Evolutionary conservation across 2,888 invertebrate genomes (phyloP), one percentile per base, ranked within the genome.

Genomic region (Embidobia sp.): DNA sequence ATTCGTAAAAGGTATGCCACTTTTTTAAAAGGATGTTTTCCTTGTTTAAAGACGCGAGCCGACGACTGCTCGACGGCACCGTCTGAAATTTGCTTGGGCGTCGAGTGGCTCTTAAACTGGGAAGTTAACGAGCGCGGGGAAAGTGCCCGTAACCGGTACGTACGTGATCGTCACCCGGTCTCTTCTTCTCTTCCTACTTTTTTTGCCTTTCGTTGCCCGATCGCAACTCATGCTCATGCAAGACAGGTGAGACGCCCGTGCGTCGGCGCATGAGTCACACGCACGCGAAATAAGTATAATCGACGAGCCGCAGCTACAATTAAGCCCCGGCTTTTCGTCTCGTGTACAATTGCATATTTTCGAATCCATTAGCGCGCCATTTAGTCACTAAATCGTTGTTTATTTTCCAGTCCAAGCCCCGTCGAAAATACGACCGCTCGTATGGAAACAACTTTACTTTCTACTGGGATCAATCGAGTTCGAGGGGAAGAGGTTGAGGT

Each of bases 51-150:
- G 11, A 27, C n/a, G n/a, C n/a, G n/a, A n/a, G n/a, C n/a, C n/a
- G n/a, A n/a, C n/a, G n/a, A n/a, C n/a, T n/a, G n/a, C n/a, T n/a
- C n/a, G n/a, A n/a, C 18, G 22, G 18, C 18, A 35, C 40, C 63
- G 46, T 18, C 66, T 70, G 33, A 63, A 77, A 67, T 67, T 64
- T 63, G 75, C 61, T 59, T n/a, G 31, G 37, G 26, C 42, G 59
- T 51, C 57, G 61, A 48, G 40, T 55, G 63, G 18, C 27, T 59
- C 74, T 74, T 74, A 59, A 78, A 78, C 57, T 74, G 64, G 74
- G 72, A 78, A 77, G 66, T 74, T 78, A 70, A 75, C 73, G 73
- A 77, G 59, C 67, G 64, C 70, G 72, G 79, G 79, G 77, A 78
- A 79, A 79, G 79, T 78, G 73, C 61, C 57, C 70, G 37, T 35